These are phyloP conservation scores for Thunnus maccoyii DNA, from an alignment of 2,113 vertebrate species.

Conservation along the genomic window DNA sequence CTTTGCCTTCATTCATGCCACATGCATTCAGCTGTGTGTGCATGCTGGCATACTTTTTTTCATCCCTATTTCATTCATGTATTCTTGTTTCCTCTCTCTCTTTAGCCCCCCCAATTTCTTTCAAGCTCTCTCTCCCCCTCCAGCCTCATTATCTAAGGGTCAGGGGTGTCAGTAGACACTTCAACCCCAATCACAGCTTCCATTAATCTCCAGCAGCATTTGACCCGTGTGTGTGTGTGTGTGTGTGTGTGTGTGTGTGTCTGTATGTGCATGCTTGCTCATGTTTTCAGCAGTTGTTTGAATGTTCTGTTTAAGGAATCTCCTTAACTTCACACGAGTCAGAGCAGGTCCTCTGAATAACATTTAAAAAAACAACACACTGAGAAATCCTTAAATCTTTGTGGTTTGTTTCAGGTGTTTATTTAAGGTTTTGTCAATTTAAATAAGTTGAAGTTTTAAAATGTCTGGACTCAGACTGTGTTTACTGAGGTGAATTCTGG, in stretches of 20 bases:
- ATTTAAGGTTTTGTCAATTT: conserved; percentile 7
- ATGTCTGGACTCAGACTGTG: too few species aligned
- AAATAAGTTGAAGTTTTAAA: not conserved
- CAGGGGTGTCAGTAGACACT: conserved; percentile 75
- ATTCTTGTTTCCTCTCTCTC: conserved; percentile 26
- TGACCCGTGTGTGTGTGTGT: conserved; percentile 48
- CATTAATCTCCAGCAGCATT: conserved; percentile 72
- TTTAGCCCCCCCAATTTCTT: conserved; percentile 8
- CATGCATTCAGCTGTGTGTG: not conserved
- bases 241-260: conserved; percentile 9
- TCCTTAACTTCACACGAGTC: conserved; percentile 34
- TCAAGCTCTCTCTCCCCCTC: conserved; percentile 27
- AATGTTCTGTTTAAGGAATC: conserved; percentile 36
- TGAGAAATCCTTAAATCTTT: conserved; percentile 17
- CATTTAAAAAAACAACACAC: conserved; percentile 21
- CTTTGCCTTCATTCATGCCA: conserved; percentile 27
- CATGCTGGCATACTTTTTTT: not conserved
- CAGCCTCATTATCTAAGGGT: conserved; percentile 73
- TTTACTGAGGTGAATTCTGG: not conserved
- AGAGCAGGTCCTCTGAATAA: conserved; percentile 29
- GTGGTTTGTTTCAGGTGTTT: not conserved
- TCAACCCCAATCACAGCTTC: conserved; percentile 74
- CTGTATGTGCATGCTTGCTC: conserved; percentile 10
- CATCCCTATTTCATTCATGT: conserved; percentile 3
- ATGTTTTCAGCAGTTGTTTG: conserved; percentile 35